A percentile compares a stretch with the other conserved stretches of the same genome.
phyloP scores from a whole-genome alignment of 23 tunicate species.

The Botrylloides violaceus region DNA sequence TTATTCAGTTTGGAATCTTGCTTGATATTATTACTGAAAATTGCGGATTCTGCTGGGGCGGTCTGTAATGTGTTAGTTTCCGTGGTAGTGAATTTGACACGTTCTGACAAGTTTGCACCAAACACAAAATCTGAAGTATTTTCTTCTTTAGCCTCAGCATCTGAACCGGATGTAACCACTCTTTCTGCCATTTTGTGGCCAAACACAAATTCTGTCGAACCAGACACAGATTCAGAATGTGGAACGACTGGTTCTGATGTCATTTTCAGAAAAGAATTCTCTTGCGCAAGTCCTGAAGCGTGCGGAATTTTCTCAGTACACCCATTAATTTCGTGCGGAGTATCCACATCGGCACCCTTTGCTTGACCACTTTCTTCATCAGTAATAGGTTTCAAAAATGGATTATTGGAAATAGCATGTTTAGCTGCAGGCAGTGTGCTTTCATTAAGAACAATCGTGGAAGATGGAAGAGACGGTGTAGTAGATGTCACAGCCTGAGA shows the following conservation, averaged over 20 bases:
- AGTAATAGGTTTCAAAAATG: conserved; percentile 9
- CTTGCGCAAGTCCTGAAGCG: neutral
- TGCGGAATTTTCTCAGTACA: neutral
- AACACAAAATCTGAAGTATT: conserved; percentile 48
- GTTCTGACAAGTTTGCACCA: conserved; percentile 77
- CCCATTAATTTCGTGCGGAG: neutral
- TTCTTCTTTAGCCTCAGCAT: neutral
- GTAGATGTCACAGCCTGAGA: conserved; percentile 1
- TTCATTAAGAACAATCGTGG: neutral
- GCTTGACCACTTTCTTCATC: conserved; percentile 4
- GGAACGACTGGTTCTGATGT: neutral
- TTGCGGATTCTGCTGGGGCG: conserved; percentile 4
- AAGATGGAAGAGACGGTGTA: neutral
- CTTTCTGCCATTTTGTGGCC: conserved; percentile 89
- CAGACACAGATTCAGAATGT: conserved; percentile 5
- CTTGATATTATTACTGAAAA: neutral
- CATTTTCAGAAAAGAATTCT: conserved; percentile 17
- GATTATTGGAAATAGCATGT: conserved; percentile 13
- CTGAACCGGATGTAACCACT: conserved; percentile 6
- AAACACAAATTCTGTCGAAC: conserved; percentile 49
- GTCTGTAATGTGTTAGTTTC: conserved; percentile 3
- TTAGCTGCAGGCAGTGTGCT: conserved; percentile 4
- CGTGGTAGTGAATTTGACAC: conserved; percentile 49
- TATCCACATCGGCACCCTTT: conserved; percentile 6
- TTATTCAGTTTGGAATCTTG: neutral